phyloP scores from a whole-genome alignment of 2,888 invertebrate species.

The Colostygia pectinataria region DNA sequence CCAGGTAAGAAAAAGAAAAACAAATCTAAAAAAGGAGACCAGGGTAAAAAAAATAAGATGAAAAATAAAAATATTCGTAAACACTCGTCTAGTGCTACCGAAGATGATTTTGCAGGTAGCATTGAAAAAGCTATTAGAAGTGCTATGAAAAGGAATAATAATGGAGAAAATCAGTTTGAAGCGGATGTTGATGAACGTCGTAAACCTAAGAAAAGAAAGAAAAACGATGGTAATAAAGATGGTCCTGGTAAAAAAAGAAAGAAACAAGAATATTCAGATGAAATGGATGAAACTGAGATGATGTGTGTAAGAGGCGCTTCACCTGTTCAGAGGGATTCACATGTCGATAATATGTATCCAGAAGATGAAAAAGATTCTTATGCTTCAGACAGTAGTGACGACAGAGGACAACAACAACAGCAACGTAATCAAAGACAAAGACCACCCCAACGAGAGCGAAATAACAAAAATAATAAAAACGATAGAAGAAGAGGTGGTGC shows the following conservation, averaged over 20 bases:
- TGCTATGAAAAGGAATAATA: constrained; percentile 87
- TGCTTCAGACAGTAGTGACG: constrained; percentile 81
- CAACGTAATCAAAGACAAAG: constrained; percentile 71
- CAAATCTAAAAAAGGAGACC: constrained; percentile 57
- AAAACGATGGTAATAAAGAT: constrained; percentile 79
- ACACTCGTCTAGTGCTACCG: constrained; percentile 55
- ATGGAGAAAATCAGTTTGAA: constrained; percentile 65
- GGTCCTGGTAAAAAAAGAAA: constrained; percentile 83
- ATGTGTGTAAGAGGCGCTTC: constrained; percentile 91
- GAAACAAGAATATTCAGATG: constrained; percentile 79
- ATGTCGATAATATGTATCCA: constrained; percentile 52
- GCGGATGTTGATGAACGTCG: constrained; percentile 78
- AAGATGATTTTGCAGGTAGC: constrained; percentile 90
- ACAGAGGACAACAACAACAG: constrained; percentile 75
- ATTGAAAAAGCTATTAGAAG: constrained; percentile 91
- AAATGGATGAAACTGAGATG: constrained; percentile 90
- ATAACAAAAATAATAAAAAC: constrained; percentile 76
- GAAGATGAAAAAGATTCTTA: constrained; percentile 82
- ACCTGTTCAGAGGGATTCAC: constrained; percentile 74
- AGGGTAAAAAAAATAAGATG: constrained; percentile 75
- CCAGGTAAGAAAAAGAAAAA: constrained; percentile 81
- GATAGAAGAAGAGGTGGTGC: constrained; percentile 80
- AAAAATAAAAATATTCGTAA: constrained; percentile 79
- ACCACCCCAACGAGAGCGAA: constrained; percentile 67
- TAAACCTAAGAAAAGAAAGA: constrained; percentile 83